These are phyloP conservation scores for Leptopterna dolabrata DNA, from an alignment of 2,888 invertebrate genomes.

Conservation along the genomic window DNA sequence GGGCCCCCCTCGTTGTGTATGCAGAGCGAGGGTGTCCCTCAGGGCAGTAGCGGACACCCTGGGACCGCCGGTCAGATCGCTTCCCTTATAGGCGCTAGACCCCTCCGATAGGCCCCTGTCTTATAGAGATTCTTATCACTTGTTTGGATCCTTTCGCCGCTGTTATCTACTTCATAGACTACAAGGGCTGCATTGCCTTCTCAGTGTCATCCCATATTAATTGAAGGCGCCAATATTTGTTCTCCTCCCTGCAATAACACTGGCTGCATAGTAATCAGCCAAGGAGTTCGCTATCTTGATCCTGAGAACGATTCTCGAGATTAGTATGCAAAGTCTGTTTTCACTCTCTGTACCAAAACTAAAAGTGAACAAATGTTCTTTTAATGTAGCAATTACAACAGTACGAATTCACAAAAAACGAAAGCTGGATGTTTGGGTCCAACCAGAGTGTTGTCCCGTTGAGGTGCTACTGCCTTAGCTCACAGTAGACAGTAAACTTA, in stretches of 20 bases:
- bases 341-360: not conserved
- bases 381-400: not conserved
- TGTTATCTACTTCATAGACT: constrained; percentile 31
- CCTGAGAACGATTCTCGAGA: not conserved
- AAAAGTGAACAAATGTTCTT: not conserved
- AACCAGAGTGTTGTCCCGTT: too few relatives aligned
- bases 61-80: constrained; percentile 5
- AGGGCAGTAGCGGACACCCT: constrained; percentile 39
- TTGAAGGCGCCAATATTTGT: constrained; percentile 49
- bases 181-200: constrained; percentile 36
- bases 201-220: constrained; percentile 40
- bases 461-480: too few relatives aligned
- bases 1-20: constrained; percentile 44
- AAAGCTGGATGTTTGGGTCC: too few relatives aligned
- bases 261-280: constrained; percentile 32
- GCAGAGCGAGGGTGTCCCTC: constrained; percentile 30
- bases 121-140: constrained; percentile 49
- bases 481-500: too few relatives aligned
- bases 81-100: constrained; percentile 28
- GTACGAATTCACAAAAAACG: not conserved
- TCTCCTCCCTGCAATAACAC: not conserved
- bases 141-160: constrained; percentile 10
- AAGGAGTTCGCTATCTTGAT: not conserved
- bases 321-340: not conserved
- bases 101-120: constrained; percentile 32